Evolutionary conservation across 1,140 invertebrate species (phyloP).

Genomic region (Chrysopa pallens): DNA sequence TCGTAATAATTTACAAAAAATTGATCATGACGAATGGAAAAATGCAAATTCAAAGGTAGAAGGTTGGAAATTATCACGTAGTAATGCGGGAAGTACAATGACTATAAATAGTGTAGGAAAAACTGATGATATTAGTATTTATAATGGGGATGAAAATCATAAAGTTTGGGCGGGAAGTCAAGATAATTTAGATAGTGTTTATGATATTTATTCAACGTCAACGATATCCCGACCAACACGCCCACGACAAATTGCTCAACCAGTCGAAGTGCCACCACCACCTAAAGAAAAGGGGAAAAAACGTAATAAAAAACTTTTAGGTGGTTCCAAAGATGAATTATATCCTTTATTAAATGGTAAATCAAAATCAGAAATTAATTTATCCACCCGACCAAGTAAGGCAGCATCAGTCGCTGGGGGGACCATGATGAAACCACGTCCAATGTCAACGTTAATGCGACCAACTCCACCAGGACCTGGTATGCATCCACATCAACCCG

Average conservation of each 20-base stretch:
- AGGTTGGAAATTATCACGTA: conserved; percentile 29
- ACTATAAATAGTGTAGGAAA: conserved; percentile 32
- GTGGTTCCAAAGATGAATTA: conserved; percentile 29
- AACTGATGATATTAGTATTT: conserved; percentile 31
- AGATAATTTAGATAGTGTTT: conserved; percentile 48
- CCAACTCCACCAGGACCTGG: conserved; percentile 18
- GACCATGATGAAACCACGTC: conserved; percentile 19
- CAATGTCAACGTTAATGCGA: background rate
- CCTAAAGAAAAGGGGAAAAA: conserved; percentile 41
- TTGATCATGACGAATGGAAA: conserved; percentile 1
- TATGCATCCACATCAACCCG: conserved; percentile 16
- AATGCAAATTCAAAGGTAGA: conserved; percentile 22
- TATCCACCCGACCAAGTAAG: conserved; percentile 2
- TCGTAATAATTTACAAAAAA: conserved; percentile 14
- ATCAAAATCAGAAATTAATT: conserved; percentile 15
- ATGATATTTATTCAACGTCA: conserved; percentile 51
- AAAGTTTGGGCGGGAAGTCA: conserved; percentile 76
- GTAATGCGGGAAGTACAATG: conserved; percentile 31
- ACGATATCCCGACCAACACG: conserved; percentile 57
- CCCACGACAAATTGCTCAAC: conserved; percentile 59
- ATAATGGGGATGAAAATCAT: conserved; percentile 82
- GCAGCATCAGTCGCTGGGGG: conserved; percentile 10
- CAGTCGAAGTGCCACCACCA: conserved; percentile 61
- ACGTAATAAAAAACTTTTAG: conserved; percentile 22
- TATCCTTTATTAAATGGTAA: conserved; percentile 24